Base-by-base conservation (phyloP, 2,113 vertebrate genomes). In the Pholis gunnellus region DNA sequence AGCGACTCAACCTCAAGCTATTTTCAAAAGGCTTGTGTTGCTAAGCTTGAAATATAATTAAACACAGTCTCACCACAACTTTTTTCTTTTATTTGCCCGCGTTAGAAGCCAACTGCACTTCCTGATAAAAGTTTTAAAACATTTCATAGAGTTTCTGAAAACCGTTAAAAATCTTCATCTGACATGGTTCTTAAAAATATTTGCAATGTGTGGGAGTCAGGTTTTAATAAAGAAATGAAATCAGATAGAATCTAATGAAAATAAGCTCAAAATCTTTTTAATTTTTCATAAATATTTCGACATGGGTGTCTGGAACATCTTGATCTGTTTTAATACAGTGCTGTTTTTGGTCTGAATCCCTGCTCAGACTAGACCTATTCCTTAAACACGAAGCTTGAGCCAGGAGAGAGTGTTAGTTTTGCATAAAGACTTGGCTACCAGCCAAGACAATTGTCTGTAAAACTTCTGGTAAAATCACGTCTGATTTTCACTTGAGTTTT, bases 141-240 rank as follows among this genome's bases (percentile, higher is more conserved):
- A 27, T 71, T 52, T 75, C 29, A 79, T 60, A 65, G 54, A 66
- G 15, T 9, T 46, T 61, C 34, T 44, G 6, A 57, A 46, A 77
- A 69, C 64, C 72, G 29, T 81, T 48, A 31, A 42, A 71, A 2
- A 44, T 64, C 22, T 72, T 52, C 2, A 2, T 72, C 40, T 54
- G 40, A 79, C 17, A 56, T 42, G 18, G 71, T 9, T 61, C 22
- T 68, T 69, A 29, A 77, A 82, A 66, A 70, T 63, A 52, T 71
- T 68, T 59, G 15, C 18, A 72, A 4, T 18, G 50, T 40, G 52
- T 77, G 64, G 59, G 72, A 82, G 78, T 68, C 4, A 31, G 38
- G 14, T 75, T 42, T 34, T 61, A 38, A 70, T 25, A 11, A 50
- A 14, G 8, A 40, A 52, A 69, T 66, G 57, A 46, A 48, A 27